phyloP scores from a whole-genome alignment of 2,888 invertebrate species.

The Geotrupes spiniger region DNA sequence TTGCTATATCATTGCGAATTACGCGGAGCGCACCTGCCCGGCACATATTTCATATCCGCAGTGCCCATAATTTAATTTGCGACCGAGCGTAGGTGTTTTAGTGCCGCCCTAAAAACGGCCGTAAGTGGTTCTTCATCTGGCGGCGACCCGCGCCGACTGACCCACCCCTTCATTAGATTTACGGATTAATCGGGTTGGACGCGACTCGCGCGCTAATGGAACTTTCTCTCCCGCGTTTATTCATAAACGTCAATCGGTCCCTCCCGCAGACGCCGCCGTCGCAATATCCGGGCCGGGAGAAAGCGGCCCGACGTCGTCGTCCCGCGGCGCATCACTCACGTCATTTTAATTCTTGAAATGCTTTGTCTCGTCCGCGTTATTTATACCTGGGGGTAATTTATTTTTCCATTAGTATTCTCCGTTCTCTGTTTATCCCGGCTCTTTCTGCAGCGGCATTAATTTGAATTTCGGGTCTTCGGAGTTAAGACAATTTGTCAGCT shows the following conservation, averaged over 20 bases:
- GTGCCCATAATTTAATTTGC: constrained; percentile 4
- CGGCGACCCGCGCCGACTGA: not conserved
- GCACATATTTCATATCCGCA: constrained; percentile 3
- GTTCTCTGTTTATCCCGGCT: constrained; percentile 11
- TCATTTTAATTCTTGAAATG: constrained; percentile 11
- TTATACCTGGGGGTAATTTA: constrained; percentile 19
- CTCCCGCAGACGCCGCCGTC: not conserved
- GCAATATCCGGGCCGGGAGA: not conserved
- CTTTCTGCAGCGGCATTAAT: constrained; percentile 17
- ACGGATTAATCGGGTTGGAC: constrained; percentile 2
- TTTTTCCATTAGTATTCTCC: constrained; percentile 17
- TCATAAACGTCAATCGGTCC: constrained; percentile 24
- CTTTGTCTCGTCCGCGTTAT: constrained; percentile 9
- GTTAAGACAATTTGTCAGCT: constrained; percentile 21
- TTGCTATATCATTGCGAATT: constrained; percentile 1
- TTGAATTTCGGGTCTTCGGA: constrained; percentile 17
- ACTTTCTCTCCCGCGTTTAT: constrained; percentile 18
- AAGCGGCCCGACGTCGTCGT: constrained; percentile 10
- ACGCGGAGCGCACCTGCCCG: constrained; percentile 3
- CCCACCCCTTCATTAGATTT: constrained; percentile 4
- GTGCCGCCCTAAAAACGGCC: not conserved
- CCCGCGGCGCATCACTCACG: constrained; percentile 7
- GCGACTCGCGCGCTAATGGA: constrained; percentile 2
- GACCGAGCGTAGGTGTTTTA: constrained; percentile 3
- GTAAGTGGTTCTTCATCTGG: constrained; percentile 5